Evolutionary conservation across 2,113 vertebrate species (phyloP), one percentile per base, ranked within the genome.

Genomic region (Microtus oregoni): DNA sequence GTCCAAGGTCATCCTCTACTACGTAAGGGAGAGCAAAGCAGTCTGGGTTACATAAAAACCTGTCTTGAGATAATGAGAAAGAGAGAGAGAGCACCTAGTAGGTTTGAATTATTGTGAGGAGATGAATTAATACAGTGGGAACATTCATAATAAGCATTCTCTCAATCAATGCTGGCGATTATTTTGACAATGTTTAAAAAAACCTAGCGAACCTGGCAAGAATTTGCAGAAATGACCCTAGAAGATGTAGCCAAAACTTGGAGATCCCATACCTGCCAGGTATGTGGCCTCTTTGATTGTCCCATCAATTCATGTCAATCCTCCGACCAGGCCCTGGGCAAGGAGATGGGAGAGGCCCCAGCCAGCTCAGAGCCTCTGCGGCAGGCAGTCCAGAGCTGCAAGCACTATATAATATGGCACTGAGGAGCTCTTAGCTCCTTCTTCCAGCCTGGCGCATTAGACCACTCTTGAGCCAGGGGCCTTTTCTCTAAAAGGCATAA

Each of bases 201-300:
- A 24, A 72, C 20, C 11, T 15, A 10, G 35, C 68, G 30, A 52
- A 50, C 17, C 22, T 52, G 47, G 50, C 7, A 82, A 86, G 91
- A 89, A 15, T 89, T 14, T 47, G 55, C 14, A 55, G 35, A 67
- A 28, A 38, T 20, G 55, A 38, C 13, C 52, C 17, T 5, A 90
- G 47, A 1, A 52, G 81, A 61, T 10, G 5, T 1, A 55, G 75
- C 19, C 30, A 24, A 63, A 47, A 2, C 61, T 61, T 2, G 24
- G 0, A 55, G n/a, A 47, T 19, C 35, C 22, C 0, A 44, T 14
- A n/a, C 12, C 55, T 13, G 44, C 17, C 32, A 24, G 55, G 0
- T 2, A 8, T 30, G 1, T 3, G 14, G 38, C 52, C 8, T 32
- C 7, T 0, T 26, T 30, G 32, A 19, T 28, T 0, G 3, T 26